phyloP scores from a whole-genome alignment of 1,140 invertebrate genomes.

The Theocolax elegans region DNA sequence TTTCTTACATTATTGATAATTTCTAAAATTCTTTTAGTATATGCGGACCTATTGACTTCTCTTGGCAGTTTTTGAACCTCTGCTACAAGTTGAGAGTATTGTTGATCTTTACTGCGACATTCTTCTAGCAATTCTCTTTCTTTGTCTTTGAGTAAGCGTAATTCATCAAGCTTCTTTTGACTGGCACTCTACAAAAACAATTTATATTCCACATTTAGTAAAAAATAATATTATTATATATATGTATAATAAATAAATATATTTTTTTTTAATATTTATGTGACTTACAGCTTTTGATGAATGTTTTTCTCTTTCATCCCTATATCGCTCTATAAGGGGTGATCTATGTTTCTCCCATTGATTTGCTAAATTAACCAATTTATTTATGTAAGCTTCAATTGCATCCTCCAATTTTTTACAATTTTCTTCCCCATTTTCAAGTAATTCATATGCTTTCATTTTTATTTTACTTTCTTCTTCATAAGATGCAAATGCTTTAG shows the following conservation, averaged over 20 bases:
- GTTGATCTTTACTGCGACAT: conserved; percentile 71
- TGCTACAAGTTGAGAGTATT: conserved; percentile 70
- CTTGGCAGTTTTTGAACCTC: conserved; percentile 79
- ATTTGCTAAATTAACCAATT: conserved; percentile 72
- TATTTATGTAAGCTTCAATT: conserved; percentile 72
- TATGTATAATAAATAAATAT: neutral
- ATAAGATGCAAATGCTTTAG: conserved; percentile 60
- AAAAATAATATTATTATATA: neutral
- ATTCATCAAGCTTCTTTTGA: conserved; percentile 68
- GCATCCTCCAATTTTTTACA: conserved; percentile 72
- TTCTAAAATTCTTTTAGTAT: conserved; percentile 91
- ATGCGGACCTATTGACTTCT: conserved; percentile 80
- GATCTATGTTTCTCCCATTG: conserved; percentile 79
- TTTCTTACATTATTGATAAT: conserved; percentile 95
- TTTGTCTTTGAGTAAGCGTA: conserved; percentile 69
- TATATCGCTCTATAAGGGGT: conserved; percentile 74
- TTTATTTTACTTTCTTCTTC: conserved; percentile 69
- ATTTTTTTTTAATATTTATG: conserved; percentile 32
- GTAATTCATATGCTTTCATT: conserved; percentile 72
- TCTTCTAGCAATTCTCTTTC: conserved; percentile 71
- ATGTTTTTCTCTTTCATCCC: conserved; percentile 70
- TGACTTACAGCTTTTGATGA: conserved; percentile 72
- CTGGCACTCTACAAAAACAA: conserved; percentile 69
- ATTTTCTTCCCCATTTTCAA: conserved; percentile 74
- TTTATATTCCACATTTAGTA: too few relatives aligned